Conservation (phyloP, 2,797 vertebrate genomes). For the Lithobates pipiens region DNA sequence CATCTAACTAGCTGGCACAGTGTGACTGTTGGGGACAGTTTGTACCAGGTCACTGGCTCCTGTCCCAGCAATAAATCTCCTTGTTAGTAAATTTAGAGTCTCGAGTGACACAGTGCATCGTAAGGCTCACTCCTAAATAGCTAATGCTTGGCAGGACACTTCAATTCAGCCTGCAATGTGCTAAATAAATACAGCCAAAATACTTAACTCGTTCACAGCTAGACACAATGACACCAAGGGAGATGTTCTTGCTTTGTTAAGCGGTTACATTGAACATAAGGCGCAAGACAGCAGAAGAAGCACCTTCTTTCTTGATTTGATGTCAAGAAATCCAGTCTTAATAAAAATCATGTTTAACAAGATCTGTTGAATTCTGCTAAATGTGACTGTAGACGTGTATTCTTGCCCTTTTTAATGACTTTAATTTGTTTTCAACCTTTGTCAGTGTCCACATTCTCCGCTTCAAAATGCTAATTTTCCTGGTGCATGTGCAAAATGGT, state of each 20-base stretch:
- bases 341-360: too few relatives aligned
- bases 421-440: too few relatives aligned
- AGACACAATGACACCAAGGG: neutral
- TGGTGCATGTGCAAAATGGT: too few relatives aligned
- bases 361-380: too few relatives aligned
- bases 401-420: too few relatives aligned
- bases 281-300: too few relatives aligned
- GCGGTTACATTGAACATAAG: too few relatives aligned
- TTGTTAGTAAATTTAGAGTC: conserved; percentile 52
- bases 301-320: too few relatives aligned
- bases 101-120: conserved; percentile 35
- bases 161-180: conserved; percentile 3
- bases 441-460: too few relatives aligned
- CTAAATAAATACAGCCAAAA: neutral
- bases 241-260: neutral
- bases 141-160: conserved; percentile 64
- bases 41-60: conserved; percentile 53
- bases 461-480: too few relatives aligned
- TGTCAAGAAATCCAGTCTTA: too few relatives aligned
- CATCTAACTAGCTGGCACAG: conserved; percentile 32
- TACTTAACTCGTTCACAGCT: conserved; percentile 21
- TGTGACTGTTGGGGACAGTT: conserved; percentile 44
- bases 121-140: conserved; percentile 31
- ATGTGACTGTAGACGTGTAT: too few relatives aligned
- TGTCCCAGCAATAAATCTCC: conserved; percentile 52